Percentiles rank a stretch among this genome's conserved stretches.
phyloP scores from a whole-genome alignment of 2,113 vertebrate genomes.

The Hemiscyllium ocellatum region DNA sequence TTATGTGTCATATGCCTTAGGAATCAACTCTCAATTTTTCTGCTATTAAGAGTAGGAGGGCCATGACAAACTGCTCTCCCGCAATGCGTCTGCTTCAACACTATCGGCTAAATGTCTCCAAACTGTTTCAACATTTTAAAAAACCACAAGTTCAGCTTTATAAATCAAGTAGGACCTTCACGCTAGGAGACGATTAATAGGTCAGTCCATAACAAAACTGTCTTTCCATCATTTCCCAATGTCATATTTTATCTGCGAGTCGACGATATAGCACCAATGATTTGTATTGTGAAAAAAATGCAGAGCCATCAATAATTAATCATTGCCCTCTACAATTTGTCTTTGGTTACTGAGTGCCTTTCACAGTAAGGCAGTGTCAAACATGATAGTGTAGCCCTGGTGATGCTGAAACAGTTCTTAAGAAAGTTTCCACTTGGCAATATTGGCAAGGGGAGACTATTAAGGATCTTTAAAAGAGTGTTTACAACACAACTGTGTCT shows the following conservation, averaged over 20 bases:
- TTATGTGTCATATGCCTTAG: slow-evolving; percentile 48
- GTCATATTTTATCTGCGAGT: slow-evolving; percentile 59
- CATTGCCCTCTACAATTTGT: slow-evolving; percentile 52
- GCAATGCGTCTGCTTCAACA: slow-evolving; percentile 46
- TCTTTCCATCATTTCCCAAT: slow-evolving; percentile 54
- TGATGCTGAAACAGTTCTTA: not conserved
- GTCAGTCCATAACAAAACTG: slow-evolving; percentile 52
- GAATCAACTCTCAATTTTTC: slow-evolving; percentile 51
- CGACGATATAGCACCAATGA: slow-evolving; percentile 50
- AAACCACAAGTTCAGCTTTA: slow-evolving; percentile 52
- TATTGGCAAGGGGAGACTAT: not conserved
- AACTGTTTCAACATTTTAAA: slow-evolving; percentile 51
- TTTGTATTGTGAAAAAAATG: slow-evolving; percentile 52
- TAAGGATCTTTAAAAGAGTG: not conserved
- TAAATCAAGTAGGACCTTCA: slow-evolving; percentile 58
- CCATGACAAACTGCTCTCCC: slow-evolving; percentile 55
- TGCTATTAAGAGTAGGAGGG: slow-evolving; percentile 54
- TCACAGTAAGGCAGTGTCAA: slow-evolving; percentile 29
- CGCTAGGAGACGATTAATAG: slow-evolving; percentile 50
- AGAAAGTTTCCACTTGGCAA: not conserved
- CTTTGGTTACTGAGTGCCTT: slow-evolving; percentile 51
- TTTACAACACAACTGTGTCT: slow-evolving; percentile 17
- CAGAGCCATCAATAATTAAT: slow-evolving; percentile 59
- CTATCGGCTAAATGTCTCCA: slow-evolving; percentile 49
- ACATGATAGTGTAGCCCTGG: not conserved